Conservation (phyloP, 2,888 invertebrate genomes). For the Troides helena region DNA sequence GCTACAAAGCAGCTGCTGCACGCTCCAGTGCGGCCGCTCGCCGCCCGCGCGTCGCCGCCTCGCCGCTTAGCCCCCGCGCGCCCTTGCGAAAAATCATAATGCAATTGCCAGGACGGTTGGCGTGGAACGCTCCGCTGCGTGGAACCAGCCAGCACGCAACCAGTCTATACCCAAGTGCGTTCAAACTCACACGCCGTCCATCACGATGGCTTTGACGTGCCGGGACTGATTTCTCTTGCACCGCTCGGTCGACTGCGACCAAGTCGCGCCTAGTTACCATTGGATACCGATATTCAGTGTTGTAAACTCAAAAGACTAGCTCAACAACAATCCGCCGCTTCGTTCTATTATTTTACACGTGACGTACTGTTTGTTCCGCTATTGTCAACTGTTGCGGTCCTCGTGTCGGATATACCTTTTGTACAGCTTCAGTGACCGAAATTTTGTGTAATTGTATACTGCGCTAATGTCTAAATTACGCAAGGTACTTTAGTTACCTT, state of each 20-base stretch:
- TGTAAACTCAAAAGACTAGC: slow-evolving; percentile 57
- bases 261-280: slow-evolving; percentile 63
- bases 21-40: slow-evolving; percentile 69
- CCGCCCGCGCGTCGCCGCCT: slow-evolving; percentile 45
- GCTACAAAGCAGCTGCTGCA: slow-evolving; percentile 69
- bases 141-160: slow-evolving; percentile 68
- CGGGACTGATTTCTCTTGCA: slow-evolving; percentile 72
- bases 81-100: slow-evolving; percentile 80
- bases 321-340: slow-evolving; percentile 20
- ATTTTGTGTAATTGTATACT: slow-evolving; percentile 41
- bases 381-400: slow-evolving; percentile 23
- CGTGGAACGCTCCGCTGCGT: slow-evolving; percentile 70
- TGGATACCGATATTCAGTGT: slow-evolving; percentile 71
- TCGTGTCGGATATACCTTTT: slow-evolving; percentile 29
- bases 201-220: slow-evolving; percentile 73
- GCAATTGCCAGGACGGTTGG: slow-evolving; percentile 78
- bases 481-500: slow-evolving; percentile 57
- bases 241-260: slow-evolving; percentile 61
- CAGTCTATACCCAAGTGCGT: slow-evolving; percentile 78
- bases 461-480: slow-evolving; percentile 44
- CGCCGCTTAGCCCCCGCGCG: slow-evolving; percentile 51
- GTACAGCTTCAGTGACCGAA: slow-evolving; percentile 40
- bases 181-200: slow-evolving; percentile 78
- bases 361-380: slow-evolving; percentile 29
- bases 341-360: slow-evolving; percentile 30